Percentiles rank a stretch among this genome's conserved stretches.
phyloP scores from a whole-genome alignment of 2,113 vertebrate genomes.

The Tauraco erythrolophus region DNA sequence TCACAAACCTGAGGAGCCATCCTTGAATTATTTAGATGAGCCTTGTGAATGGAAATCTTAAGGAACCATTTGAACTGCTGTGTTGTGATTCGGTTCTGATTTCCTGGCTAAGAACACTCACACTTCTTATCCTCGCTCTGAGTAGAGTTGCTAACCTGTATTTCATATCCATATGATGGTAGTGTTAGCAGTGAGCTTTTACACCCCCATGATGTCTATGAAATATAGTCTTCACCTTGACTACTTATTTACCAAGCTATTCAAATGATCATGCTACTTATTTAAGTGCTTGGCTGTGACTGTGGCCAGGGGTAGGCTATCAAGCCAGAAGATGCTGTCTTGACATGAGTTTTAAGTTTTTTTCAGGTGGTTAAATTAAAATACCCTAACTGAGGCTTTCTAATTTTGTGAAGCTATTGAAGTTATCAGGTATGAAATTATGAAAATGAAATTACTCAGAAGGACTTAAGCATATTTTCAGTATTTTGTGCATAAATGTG shows the following conservation, averaged over 20 bases:
- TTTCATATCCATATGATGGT: background rate
- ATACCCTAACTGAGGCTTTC: background rate
- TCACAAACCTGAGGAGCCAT: background rate
- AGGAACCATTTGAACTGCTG: background rate
- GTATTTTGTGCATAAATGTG: background rate
- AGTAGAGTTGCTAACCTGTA: background rate
- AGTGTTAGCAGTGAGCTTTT: background rate
- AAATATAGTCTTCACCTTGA: background rate
- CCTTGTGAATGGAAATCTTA: background rate
- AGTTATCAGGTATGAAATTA: background rate
- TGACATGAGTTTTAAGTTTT: background rate
- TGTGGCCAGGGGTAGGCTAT: background rate
- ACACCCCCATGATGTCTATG: background rate
- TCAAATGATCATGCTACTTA: background rate
- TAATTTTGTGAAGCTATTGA: background rate
- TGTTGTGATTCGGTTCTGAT: background rate
- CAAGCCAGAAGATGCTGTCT: background rate
- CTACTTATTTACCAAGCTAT: background rate
- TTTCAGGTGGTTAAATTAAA: background rate
- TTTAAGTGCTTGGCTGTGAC: background rate
- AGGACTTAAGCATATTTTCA: background rate
- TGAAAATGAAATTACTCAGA: background rate
- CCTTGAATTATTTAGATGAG: background rate
- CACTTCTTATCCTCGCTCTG: background rate
- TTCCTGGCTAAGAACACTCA: background rate